phyloP scores from a whole-genome alignment of 2,797 vertebrate species.

The Dendrocincla fuliginosa region DNA sequence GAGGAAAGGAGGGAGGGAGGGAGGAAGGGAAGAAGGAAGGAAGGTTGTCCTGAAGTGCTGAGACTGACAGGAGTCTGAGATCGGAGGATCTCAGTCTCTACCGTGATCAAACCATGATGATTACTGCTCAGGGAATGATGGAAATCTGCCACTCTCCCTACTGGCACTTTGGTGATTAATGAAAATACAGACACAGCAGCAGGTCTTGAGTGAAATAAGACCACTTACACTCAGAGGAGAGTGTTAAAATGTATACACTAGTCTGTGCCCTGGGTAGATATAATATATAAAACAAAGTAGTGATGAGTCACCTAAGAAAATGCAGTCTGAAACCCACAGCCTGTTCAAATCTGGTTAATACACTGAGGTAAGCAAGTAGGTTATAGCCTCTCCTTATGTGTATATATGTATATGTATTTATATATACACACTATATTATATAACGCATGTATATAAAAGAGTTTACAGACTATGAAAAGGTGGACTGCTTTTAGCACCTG shows the following conservation, averaged over 20 bases:
- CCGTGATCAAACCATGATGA: neutral
- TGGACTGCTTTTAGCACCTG: neutral
- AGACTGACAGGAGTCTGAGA: neutral
- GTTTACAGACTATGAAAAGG: neutral
- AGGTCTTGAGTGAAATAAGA: neutral
- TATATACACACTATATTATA: neutral
- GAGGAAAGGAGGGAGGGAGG: too few species aligned
- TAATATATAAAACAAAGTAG: neutral
- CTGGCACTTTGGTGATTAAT: neutral
- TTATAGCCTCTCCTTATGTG: neutral
- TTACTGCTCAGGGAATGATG: rapidly evolving
- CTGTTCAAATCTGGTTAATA: neutral
- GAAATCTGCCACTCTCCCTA: neutral
- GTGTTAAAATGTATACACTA: neutral
- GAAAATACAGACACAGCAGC: neutral
- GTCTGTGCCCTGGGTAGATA: neutral
- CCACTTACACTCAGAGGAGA: neutral
- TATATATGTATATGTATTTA: too few species aligned
- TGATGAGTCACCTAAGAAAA: neutral
- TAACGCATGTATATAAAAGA: neutral
- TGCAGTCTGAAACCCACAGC: neutral
- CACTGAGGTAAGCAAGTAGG: neutral
- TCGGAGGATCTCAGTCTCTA: neutral
- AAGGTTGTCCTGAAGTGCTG: neutral
- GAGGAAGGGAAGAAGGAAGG: too few species aligned